phyloP scores from a whole-genome alignment of 2,797 vertebrate genomes.

The Heterohyrax brucei region DNA sequence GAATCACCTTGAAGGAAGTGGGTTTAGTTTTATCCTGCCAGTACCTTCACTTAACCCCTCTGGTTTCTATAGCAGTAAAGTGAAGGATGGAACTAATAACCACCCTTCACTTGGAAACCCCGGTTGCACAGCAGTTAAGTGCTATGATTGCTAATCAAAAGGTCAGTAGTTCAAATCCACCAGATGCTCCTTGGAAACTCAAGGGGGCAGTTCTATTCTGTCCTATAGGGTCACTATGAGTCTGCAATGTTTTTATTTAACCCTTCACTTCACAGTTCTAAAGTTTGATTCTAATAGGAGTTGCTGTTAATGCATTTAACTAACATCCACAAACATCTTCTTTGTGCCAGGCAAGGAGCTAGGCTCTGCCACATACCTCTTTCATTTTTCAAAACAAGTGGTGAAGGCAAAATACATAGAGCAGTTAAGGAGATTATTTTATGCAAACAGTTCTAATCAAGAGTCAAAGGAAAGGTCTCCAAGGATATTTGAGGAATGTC shows the following conservation, averaged over 20 bases:
- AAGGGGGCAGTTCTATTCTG: no score
- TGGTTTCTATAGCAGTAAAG: background rate
- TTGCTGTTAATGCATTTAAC: background rate
- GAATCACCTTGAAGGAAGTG: no score
- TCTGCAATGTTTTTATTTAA: no score
- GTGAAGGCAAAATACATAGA: constrained; percentile 40
- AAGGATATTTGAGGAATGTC: background rate
- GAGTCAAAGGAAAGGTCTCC: background rate
- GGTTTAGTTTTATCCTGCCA: background rate
- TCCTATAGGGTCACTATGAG: no score
- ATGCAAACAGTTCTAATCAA: background rate
- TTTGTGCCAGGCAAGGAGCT: background rate
- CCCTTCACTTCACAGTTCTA: background rate
- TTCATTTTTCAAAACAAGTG: constrained; percentile 35
- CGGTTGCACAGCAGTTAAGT: no score
- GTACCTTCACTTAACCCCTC: background rate
- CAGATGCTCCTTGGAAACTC: no score
- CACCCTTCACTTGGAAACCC: no score
- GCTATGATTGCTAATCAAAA: no score
- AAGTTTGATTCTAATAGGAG: background rate
- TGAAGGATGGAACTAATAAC: background rate
- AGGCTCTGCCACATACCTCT: background rate
- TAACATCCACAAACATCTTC: constrained; percentile 3
- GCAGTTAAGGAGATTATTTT: constrained; percentile 14
- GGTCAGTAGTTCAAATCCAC: no score